A percentile compares a stretch with the other conserved stretches of the same genome.
Conservation (phyloP, 23 tunicate species). For the Styela plicata region DNA sequence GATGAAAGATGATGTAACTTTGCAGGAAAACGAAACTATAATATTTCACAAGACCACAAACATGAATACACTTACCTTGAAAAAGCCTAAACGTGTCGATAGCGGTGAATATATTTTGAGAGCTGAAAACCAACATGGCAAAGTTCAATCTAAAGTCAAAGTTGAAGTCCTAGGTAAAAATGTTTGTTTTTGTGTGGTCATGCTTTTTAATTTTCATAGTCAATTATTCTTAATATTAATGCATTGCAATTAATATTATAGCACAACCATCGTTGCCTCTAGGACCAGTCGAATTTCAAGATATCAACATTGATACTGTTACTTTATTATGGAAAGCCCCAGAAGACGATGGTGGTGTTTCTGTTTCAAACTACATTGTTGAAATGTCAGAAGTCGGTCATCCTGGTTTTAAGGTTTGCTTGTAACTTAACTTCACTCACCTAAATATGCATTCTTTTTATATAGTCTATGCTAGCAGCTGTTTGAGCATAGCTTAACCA, state of each 20-base stretch:
- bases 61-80: slow-evolving; percentile 36
- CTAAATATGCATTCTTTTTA: too few species aligned
- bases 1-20: slow-evolving; percentile 48
- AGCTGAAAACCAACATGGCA: slow-evolving; percentile 43
- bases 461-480: too few species aligned
- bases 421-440: too few species aligned
- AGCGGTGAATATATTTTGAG: slow-evolving; percentile 61
- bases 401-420: slow-evolving; percentile 37
- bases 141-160: slow-evolving; percentile 16
- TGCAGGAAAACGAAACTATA: slow-evolving; percentile 51
- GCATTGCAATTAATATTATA: too few species aligned
- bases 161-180: slow-evolving; percentile 22
- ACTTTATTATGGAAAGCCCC: slow-evolving; percentile 77
- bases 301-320: slow-evolving; percentile 56
- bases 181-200: not conserved
- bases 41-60: slow-evolving; percentile 47
- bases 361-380: slow-evolving; percentile 55
- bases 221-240: too few species aligned
- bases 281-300: slow-evolving; percentile 74
- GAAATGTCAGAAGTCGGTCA: slow-evolving; percentile 50
- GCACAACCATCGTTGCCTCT: slow-evolving; percentile 26
- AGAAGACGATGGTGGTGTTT: slow-evolving; percentile 73
- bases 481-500: too few species aligned
- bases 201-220: not conserved
- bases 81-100: slow-evolving; percentile 56